Conservation (phyloP, 2,888 invertebrate genomes). For the Erebia epiphron region DNA sequence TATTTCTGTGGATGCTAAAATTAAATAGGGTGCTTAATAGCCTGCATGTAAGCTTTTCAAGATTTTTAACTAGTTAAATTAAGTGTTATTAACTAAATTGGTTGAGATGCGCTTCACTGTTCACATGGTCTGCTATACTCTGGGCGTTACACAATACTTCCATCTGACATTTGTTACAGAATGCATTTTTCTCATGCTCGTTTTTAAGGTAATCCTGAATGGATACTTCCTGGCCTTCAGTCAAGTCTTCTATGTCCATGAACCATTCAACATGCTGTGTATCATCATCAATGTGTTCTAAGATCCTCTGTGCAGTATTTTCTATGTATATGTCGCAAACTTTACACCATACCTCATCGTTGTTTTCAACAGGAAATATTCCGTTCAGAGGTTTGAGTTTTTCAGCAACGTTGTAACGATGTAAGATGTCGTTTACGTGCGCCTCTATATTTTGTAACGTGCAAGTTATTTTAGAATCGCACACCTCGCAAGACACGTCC, state of each 20-base stretch:
- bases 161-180: constrained; percentile 59
- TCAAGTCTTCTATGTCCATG: constrained; percentile 57
- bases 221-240: constrained; percentile 52
- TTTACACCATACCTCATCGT: constrained; percentile 60
- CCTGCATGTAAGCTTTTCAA: constrained; percentile 12
- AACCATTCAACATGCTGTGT: constrained; percentile 60
- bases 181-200: constrained; percentile 59
- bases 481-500: constrained; percentile 59
- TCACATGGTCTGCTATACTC: constrained; percentile 57
- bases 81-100: constrained; percentile 47
- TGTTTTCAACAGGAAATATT: constrained; percentile 57
- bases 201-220: constrained; percentile 56
- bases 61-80: not conserved
- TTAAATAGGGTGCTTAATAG: not conserved
- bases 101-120: constrained; percentile 57
- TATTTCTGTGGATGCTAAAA: not conserved
- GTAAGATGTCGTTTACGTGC: constrained; percentile 59
- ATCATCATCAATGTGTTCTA: constrained; percentile 60
- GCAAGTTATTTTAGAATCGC: constrained; percentile 51
- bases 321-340: constrained; percentile 57
- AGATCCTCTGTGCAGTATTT: constrained; percentile 55
- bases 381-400: constrained; percentile 59
- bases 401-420: constrained; percentile 57
- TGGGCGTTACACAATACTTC: constrained; percentile 53
- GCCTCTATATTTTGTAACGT: constrained; percentile 54